phyloP scores from a whole-genome alignment of 2,888 invertebrate species.

The Cordylochernes scorpioides region DNA sequence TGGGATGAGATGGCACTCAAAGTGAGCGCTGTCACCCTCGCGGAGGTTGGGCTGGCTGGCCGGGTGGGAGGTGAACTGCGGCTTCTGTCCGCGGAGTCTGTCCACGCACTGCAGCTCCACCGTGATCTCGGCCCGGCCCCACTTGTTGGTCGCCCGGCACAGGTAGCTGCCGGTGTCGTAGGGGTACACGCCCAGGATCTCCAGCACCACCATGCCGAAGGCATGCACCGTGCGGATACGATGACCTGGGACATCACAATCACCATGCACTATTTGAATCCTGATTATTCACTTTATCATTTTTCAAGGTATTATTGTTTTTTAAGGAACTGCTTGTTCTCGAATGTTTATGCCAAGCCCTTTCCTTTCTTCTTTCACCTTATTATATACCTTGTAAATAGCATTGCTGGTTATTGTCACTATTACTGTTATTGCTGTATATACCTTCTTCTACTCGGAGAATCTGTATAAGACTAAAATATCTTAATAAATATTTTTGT shows the following conservation, averaged over 20 bases:
- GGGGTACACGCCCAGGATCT: conserved; percentile 78
- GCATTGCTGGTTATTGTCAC: no score
- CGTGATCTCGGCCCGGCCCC: conserved; percentile 57
- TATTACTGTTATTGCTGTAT: no score
- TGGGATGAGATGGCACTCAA: conserved; percentile 74
- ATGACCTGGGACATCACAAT: conserved; percentile 45
- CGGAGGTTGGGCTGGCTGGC: conserved; percentile 53
- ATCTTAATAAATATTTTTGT: no score
- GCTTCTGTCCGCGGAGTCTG: conserved; percentile 51
- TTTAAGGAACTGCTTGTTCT: no score
- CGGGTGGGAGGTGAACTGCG: conserved; percentile 62
- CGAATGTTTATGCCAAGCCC: no score
- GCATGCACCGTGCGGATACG: conserved; percentile 88
- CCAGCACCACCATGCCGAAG: conserved; percentile 90
- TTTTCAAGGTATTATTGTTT: no score
- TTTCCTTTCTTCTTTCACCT: no score
- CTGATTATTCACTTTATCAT: no score
- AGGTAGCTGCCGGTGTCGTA: conserved; percentile 72
- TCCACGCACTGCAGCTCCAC: conserved; percentile 57
- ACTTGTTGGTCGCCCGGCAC: conserved; percentile 57
- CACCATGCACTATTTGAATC: no score
- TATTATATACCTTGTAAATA: no score
- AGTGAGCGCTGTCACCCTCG: conserved; percentile 79
- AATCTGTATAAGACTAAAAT: no score
- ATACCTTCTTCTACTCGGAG: no score